Evolutionary conservation across 2,888 invertebrate genomes (phyloP).

Genomic region (Chrysotoxum bicinctum): DNA sequence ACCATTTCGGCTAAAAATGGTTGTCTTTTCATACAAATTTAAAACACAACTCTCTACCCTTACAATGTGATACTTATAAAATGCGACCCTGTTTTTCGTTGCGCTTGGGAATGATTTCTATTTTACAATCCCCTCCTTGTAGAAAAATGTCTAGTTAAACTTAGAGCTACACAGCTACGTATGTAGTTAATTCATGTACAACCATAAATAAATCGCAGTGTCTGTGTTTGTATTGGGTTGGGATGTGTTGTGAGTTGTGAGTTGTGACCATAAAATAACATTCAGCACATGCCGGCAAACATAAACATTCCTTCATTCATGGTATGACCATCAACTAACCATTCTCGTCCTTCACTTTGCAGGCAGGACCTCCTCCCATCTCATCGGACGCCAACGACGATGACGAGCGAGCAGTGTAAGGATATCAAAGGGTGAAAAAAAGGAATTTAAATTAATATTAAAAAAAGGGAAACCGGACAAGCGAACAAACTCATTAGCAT

Average conservation of each 20-base stretch:
- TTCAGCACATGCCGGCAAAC: slow-evolving; percentile 56
- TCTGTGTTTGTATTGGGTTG: slow-evolving; percentile 17
- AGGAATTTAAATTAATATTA: slow-evolving; percentile 54
- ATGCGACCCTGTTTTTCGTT: slow-evolving; percentile 11
- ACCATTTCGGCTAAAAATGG: too few relatives aligned
- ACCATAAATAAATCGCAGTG: slow-evolving; percentile 20
- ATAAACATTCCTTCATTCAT: slow-evolving; percentile 54
- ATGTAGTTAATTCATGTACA: neutral
- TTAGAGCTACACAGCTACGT: neutral
- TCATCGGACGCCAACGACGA: neutral
- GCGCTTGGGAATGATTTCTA: slow-evolving; percentile 44
- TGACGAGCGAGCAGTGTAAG: neutral
- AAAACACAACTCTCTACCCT: too few relatives aligned
- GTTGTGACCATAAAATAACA: slow-evolving; percentile 64
- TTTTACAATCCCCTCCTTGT: neutral
- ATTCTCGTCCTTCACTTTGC: neutral
- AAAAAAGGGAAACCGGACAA: slow-evolving; percentile 28
- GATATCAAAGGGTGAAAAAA: slow-evolving; percentile 45
- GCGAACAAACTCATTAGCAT: slow-evolving; percentile 66
- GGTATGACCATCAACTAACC: slow-evolving; percentile 15
- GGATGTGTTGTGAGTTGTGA: too few relatives aligned
- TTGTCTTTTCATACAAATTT: too few relatives aligned
- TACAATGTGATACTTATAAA: neutral
- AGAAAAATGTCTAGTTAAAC: slow-evolving; percentile 33
- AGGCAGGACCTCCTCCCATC: neutral